A percentile compares a stretch with the other conserved stretches of the same genome.
These are phyloP conservation scores for Coenobita brevimanus DNA, from an alignment of 1,140 invertebrate genomes.

Conservation along the genomic window DNA sequence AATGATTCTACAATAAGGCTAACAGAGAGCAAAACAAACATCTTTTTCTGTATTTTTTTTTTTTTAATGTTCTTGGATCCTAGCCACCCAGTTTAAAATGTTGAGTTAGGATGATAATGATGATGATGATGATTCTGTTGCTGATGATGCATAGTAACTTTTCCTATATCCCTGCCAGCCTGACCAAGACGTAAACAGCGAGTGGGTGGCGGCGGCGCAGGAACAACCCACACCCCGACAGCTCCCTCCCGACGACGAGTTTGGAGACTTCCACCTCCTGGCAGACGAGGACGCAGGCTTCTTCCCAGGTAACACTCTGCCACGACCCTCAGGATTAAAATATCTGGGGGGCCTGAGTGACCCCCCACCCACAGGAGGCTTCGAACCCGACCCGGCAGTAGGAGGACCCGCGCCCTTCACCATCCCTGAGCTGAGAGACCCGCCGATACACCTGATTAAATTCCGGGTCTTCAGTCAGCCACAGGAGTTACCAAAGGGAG, in stretches of 20 bases:
- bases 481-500: neutral
- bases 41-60: too few species aligned
- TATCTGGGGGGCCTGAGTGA: constrained; percentile 1
- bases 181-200: too few species aligned
- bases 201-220: neutral
- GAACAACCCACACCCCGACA: neutral
- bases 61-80: too few species aligned
- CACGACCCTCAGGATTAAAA: constrained; percentile 9
- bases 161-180: too few species aligned
- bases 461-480: neutral
- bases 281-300: neutral
- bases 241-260: neutral
- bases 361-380: constrained; percentile 12
- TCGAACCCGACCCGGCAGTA: constrained; percentile 18
- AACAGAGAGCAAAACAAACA: too few species aligned
- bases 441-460: neutral
- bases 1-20: too few species aligned
- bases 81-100: too few species aligned
- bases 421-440: constrained; percentile 22
- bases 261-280: neutral
- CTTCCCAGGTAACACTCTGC: constrained; percentile 27
- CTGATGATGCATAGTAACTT: too few species aligned
- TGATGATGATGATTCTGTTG: too few species aligned
- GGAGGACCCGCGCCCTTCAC: constrained; percentile 18
- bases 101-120: too few species aligned